Base-by-base conservation (phyloP, 2,888 invertebrate genomes). In the Caenorhabditis uteleia region DNA sequence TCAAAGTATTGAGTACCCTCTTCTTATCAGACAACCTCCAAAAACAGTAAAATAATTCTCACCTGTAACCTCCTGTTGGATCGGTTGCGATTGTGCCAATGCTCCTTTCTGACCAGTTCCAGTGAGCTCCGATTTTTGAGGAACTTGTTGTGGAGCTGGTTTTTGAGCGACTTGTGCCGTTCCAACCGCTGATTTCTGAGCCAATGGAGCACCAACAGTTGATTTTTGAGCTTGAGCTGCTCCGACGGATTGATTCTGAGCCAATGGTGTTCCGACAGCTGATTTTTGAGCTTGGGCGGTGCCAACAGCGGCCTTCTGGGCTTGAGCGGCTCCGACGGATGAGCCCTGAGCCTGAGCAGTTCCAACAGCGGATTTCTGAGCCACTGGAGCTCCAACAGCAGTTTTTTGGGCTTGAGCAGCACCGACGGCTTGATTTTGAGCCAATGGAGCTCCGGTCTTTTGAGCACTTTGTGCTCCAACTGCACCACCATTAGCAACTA, bases 21-120 rank as follows among this genome's bases (percentile, higher is more conserved):
- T n/a, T n/a, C n/a, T n/a, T n/a, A n/a, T n/a, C n/a, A n/a, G n/a
- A n/a, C n/a, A n/a, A n/a, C n/a, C n/a, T n/a, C n/a, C n/a, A n/a
- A n/a, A n/a, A n/a, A n/a, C n/a, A n/a, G n/a, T n/a, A n/a, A n/a
- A n/a, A n/a, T n/a, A n/a, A n/a, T n/a, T n/a, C 34, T 31, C n/a
- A 60, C 60, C 39, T 29, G 55, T 55, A 43, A 61, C 26, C 18
- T 61, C 61, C 7, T 61, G 55, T 20, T 49, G 43, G 21, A 31
- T 34, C 6, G 43, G 36, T 29, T 57, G 53, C 12, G 33, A n/a
- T 3, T 62, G 51, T 3, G 57, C 12, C 5, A 57, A 23, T 6
- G 47, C 34, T 26, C 51, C 56, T 50, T 50, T 55, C 16, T 27
- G 44, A n/a, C 44, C 14, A 27, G 51, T 29, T 16, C 45, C 40